Evolutionary conservation across 2,113 vertebrate species (phyloP), one percentile per base, ranked within the genome.

Genomic region (Oxyruncus cristatus): DNA sequence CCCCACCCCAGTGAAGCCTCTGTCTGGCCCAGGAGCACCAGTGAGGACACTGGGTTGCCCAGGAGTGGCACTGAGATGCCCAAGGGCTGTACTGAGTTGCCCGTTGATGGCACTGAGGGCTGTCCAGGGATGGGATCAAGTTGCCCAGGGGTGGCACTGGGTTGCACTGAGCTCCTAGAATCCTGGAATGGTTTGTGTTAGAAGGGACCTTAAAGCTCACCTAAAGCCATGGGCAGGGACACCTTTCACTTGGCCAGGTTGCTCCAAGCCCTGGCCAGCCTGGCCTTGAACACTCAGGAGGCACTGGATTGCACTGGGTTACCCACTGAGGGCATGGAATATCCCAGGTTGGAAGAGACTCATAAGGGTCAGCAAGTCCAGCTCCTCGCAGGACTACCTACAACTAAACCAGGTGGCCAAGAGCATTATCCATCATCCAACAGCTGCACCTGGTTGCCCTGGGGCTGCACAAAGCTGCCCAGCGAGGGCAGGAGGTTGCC

Each of bases 351-450:
- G 59, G 41, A 59, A 35, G 30, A 46, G 8, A 33, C 8, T 49
- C 26, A 13, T 21, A 12, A 70, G 11, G 67, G 32, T 62, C 35
- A 62, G 16, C 15, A 5, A 62, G 61, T 62, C 61, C 23, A 62
- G 37, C 37, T 41, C 37, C 58, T 52, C 41, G 11, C 58, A 53
- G 23, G 73, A 26, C 32, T 37, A 8, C 37, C 49, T 47, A 11
- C 52, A 28, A 23, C 35, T n/a, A 35, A 41, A 28, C 2, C 37
- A 59, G 22, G 21, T 5, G 59, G 33, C 50, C 55, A 33, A 3
- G 2, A 30, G 32, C 8, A 0, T 42, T 33, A 16, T 20, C 26
- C 32, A 27, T 61, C 2, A 1, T 41, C 41, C 35, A 61, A 2
- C 28, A 12, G 37, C 68, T 44, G 26, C 16, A 42, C 41, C 14